Evolutionary conservation across 2,888 invertebrate species (phyloP), one percentile per base, ranked within the genome.

Genomic region (Clanis bilineata): DNA sequence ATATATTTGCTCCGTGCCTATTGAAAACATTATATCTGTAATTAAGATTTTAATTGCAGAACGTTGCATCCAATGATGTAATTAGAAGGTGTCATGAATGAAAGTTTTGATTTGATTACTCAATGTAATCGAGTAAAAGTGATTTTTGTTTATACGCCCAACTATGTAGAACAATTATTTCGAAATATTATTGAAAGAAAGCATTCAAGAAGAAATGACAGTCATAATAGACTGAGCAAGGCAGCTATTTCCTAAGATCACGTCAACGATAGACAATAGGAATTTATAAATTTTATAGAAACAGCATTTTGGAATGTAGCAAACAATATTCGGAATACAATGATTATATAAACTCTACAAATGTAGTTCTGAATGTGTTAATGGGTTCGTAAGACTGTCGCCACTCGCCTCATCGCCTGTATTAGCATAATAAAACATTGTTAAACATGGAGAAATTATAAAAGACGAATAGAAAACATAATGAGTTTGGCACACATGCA

Each of bases 1-100:
- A 74, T 71, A 60, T 64, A 75, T 70, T 71, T 64, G 66, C 67
- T 64, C 58, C 60, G 59, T 41, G 58, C 63, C 62, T 65, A 72
- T 71, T 65, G 56, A 51, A 44, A 18, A 32, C 18, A 28, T 51
- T 32, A 51, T 51, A 51, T 51, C n/a, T 23, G 15, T 21, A 23
- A 43, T 54, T 55, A 55, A 55, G 36, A 55, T 59, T 59, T 59
- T 54, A 25, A 59, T 36, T 22, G n/a, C 18, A 23, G 25, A 51
- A 51, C 51, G 7, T 51, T 51, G n/a, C 18, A 10, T 3, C 9
- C 15, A 15, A 51, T 51, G 10, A 32, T 18, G 32, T 9, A 51
- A 28, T 6, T 51, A 51, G 23, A 18, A 41, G 3, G 12, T 3
- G 51, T 28, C 18, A n/a, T 18, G 41, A 9, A 15, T 18, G 18